Percentiles rank a stretch among this genome's conserved stretches.
phyloP scores from a whole-genome alignment of 2,113 vertebrate genomes.

The Anhinga anhinga region DNA sequence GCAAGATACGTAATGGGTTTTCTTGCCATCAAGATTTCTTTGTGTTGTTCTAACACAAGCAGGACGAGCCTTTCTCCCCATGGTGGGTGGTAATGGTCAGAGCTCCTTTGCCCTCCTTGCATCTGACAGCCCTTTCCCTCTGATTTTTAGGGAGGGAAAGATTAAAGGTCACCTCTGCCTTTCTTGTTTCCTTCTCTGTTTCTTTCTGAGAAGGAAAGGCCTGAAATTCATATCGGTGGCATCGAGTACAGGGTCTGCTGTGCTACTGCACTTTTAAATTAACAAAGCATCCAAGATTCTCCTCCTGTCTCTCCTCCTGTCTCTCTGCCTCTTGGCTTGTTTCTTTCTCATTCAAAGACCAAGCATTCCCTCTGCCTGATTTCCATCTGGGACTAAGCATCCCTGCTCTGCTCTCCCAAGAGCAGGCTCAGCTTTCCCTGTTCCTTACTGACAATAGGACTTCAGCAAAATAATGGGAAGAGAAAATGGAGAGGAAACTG shows the following conservation, averaged over 20 bases:
- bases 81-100: neutral
- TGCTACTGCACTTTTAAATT: neutral
- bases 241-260: neutral
- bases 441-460: neutral
- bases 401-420: neutral
- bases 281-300: neutral
- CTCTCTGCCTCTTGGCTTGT: neutral
- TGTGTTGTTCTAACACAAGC: neutral
- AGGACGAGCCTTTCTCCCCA: neutral
- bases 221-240: neutral
- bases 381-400: neutral
- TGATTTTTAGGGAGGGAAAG: conserved; percentile 38
- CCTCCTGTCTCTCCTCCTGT: neutral
- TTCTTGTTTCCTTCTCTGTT: conserved; percentile 23
- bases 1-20: neutral
- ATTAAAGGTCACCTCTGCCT: conserved; percentile 21
- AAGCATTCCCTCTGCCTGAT: neutral
- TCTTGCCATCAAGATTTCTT: neutral
- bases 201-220: neutral
- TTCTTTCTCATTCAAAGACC: neutral
- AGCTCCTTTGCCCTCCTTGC: neutral
- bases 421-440: neutral
- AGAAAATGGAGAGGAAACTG: neutral
- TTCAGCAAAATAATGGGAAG: neutral
- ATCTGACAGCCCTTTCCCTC: conserved; percentile 4